Base-by-base conservation (phyloP, 92 coral and sea anemone species). In the Hydrozoanthus gracilis region DNA sequence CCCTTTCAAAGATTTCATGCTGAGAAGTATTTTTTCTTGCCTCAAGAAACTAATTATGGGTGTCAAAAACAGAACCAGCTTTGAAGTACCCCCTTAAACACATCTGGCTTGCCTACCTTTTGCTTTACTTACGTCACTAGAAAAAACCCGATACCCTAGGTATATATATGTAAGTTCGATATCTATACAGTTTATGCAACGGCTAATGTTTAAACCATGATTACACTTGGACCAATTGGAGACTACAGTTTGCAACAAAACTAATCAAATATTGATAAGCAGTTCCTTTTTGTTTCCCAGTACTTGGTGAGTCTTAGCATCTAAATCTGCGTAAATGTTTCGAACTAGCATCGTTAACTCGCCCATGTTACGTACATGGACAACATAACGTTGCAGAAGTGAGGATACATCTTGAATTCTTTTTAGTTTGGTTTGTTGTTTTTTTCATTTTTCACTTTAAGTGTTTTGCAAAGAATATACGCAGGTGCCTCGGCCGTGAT, bases 181-280 rank as follows among this genome's bases (percentile, higher is more conserved):
- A 27, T 27, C 39, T 27, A 27, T 27, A 27, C 39, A 27, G 39
- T 68, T 51, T 17, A 4, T 51, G 3, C 47, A 76, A 16, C 64
- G 51, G 35, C 61, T 50, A 5, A 7, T 10, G 16, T 20, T 15
- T 51, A 51, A 51, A 51, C 18, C 11, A 51, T 18, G 39, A 45
- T 16, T 20, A 20, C n/a, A 51, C 17, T 16, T 3, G n/a, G 35
- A 20, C 85, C 72, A 80, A 80, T 80, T 48, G 85, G 17, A 80
- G 48, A 46, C 18, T 65, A 16, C 64, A 80, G 66, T 80, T 80
- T 18, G 20, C 85, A 48, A 18, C 5, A 80, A 80, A 65, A 10
- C 48, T 65, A 64, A 80, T 80, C 44, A 80, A 65, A 65, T 80
- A 80, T 80, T 80, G 48, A 80, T 39, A 27, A 44, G 66, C 54